phyloP scores from a whole-genome alignment of 2,113 vertebrate genomes.

The Lamprotornis superbus region DNA sequence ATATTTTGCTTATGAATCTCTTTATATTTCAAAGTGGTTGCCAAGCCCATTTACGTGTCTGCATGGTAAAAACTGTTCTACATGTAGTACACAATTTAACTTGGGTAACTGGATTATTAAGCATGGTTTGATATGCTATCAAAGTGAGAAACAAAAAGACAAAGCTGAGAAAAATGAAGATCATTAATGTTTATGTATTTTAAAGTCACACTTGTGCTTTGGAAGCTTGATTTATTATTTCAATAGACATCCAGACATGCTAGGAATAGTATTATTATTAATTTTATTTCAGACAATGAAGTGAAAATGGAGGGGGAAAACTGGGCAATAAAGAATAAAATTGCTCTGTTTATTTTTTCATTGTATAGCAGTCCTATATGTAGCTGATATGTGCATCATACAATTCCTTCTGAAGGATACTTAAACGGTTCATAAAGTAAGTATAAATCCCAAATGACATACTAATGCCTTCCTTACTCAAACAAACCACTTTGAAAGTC shows the following conservation, averaged over 20 bases:
- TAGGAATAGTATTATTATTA: constrained; percentile 24
- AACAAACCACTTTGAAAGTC: background rate
- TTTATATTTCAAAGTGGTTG: constrained; percentile 58
- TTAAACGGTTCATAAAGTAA: background rate
- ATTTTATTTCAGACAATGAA: background rate
- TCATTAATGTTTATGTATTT: constrained; percentile 52
- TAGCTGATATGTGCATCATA: background rate
- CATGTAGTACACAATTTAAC: constrained; percentile 11
- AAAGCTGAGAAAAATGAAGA: constrained; percentile 50
- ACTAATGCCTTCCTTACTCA: background rate
- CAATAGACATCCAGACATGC: background rate
- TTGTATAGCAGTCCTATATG: background rate
- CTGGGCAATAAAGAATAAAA: constrained; percentile 6
- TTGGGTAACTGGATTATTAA: constrained; percentile 58
- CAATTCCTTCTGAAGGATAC: background rate
- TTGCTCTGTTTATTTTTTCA: background rate
- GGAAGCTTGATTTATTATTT: constrained; percentile 41
- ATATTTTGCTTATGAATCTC: constrained; percentile 70
- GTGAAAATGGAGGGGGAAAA: background rate
- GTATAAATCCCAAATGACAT: background rate
- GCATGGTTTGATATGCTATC: constrained; percentile 39
- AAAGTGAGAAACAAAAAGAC: constrained; percentile 29
- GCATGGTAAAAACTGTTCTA: constrained; percentile 19
- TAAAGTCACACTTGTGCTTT: constrained; percentile 40
- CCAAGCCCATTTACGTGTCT: constrained; percentile 39